A percentile compares a stretch with the other conserved stretches of the same genome.
Evolutionary conservation across 2,888 invertebrate species (phyloP).

Genomic region (Harmothoe impar): DNA sequence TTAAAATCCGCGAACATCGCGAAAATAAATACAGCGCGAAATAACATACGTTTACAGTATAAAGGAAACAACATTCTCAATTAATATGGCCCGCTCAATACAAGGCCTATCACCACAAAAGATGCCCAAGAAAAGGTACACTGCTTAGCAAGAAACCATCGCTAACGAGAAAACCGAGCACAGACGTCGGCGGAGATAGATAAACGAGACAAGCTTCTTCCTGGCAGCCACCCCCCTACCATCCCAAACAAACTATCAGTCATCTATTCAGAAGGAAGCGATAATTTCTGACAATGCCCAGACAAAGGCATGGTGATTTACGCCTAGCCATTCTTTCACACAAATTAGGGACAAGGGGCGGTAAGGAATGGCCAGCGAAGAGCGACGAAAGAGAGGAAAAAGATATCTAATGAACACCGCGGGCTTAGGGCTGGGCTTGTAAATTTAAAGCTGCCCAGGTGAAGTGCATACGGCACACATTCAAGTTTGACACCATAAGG

Average conservation of each 20-base stretch:
- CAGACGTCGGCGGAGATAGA: slow-evolving; percentile 12
- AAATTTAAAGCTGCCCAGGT: neutral
- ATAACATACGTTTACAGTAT: too few relatives aligned
- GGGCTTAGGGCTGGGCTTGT: neutral
- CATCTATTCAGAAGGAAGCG: neutral
- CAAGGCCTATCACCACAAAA: neutral
- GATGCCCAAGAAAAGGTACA: neutral
- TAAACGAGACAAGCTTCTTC: neutral
- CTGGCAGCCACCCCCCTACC: neutral
- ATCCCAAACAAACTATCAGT: slow-evolving; percentile 2
- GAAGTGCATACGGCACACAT: neutral
- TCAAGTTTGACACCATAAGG: neutral
- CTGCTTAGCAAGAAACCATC: neutral
- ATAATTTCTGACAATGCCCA: neutral
- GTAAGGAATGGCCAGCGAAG: neutral
- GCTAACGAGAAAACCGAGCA: neutral
- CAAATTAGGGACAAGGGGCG: slow-evolving; percentile 1
- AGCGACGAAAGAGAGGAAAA: neutral
- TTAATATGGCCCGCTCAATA: too few relatives aligned
- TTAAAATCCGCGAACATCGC: too few relatives aligned
- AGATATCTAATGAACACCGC: neutral
- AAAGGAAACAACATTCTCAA: too few relatives aligned
- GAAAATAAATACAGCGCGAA: too few relatives aligned
- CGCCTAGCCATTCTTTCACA: neutral
- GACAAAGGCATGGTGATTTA: neutral